Evolutionary conservation across 2,113 vertebrate species (phyloP).

Genomic region (Pardalotus punctatus): DNA sequence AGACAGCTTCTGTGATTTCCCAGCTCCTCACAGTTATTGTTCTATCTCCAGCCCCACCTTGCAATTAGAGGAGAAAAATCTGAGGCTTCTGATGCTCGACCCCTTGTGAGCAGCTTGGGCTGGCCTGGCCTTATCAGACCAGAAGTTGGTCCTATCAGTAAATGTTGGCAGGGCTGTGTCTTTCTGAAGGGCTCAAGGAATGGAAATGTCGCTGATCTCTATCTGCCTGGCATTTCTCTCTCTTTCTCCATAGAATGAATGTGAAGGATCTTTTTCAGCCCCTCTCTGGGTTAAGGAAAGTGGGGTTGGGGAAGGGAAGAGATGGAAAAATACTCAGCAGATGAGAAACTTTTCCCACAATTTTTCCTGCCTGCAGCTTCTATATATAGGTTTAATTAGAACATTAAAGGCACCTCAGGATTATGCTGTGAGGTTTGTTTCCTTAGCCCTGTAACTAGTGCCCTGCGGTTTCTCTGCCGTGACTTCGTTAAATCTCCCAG

Average conservation of each 20-base stretch:
- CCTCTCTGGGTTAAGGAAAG: background rate
- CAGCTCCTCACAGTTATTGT: background rate
- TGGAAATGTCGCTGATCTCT: background rate
- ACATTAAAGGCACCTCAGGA: conserved; percentile 46
- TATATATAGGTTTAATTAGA: conserved; percentile 71
- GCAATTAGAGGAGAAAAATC: background rate
- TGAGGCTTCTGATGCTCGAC: background rate
- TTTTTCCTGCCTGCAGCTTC: conserved; percentile 36
- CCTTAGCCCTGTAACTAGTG: conserved; percentile 30
- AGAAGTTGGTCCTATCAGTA: background rate
- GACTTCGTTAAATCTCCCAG: background rate
- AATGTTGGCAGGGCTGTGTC: rapidly evolving
- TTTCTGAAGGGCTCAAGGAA: background rate
- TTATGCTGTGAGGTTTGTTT: conserved; percentile 59
- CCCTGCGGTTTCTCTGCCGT: conserved; percentile 7
- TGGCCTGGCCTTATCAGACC: background rate
- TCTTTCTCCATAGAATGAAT: background rate
- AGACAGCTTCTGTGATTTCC: background rate
- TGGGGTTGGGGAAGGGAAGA: background rate
- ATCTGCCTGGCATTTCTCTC: conserved; percentile 4
- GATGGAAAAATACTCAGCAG: conserved; percentile 60
- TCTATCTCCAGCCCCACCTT: background rate
- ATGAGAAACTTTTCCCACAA: conserved; percentile 17
- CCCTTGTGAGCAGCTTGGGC: background rate
- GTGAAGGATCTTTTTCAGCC: background rate